Base-by-base conservation (phyloP, 30 jellyfish, hydroid and myxozoan genomes). In the Mastigias papua region DNA sequence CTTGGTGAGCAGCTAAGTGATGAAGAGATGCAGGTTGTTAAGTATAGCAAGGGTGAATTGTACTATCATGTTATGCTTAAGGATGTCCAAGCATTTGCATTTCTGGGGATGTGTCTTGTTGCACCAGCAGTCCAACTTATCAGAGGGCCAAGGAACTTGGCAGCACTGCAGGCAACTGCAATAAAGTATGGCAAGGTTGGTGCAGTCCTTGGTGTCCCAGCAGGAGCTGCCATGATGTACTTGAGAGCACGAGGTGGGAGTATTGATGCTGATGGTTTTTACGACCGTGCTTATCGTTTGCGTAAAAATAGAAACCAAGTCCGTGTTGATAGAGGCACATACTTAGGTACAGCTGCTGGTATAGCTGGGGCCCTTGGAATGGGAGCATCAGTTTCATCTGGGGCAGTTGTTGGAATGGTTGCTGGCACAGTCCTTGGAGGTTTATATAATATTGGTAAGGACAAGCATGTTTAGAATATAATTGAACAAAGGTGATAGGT, bases 21-120 rank as follows among this genome's bases (percentile, higher is more conserved):
- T 64, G 95, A 91, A 4, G 95, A 91, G 1, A 62, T 72, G 86
- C 92, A 91, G 46, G 80, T 49, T 57, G 69, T 91, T 33, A 64
- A 60, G 49, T 85, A 91, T 68, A 51, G 92, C 66, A 71, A 84
- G 27, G 87, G 48, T 37, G 97, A 91, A 71, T 29, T 91, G 69
- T 91, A 86, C 62, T 83, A 86, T 32, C 97, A 91, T 66, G 97
- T 91, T 31, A 73, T 84, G 51, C 60, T 82, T 37, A 91, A 91
- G 61, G 91, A 91, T 69, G 97, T 91, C 5, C 97, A 91, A 62
- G 92, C 92, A 33, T 91, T 91, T 69, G 90, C 95, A 3, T 69
- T 86, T 46, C 80, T 91, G 58, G 95, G 97, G 29, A 91, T 84
- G 88, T 79, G 87, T 15, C 17, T 91, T 34, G 69, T 91, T 75